A percentile compares a stretch with the other conserved stretches of the same genome.
Evolutionary conservation across 2,113 vertebrate genomes (phyloP).

Genomic region (Dasyprocta punctata): DNA sequence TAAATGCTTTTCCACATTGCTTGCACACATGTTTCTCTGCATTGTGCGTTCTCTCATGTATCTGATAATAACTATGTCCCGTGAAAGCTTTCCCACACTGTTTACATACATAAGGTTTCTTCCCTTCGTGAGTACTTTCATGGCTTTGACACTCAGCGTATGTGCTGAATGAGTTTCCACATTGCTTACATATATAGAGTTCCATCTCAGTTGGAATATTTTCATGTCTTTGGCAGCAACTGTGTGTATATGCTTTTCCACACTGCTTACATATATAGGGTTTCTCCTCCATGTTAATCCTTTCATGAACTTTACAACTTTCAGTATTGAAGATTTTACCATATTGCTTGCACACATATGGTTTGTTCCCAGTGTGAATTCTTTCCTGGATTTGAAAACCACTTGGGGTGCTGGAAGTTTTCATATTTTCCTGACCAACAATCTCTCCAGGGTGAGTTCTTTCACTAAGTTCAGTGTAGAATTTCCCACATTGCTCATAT

Average conservation of each 20-base stretch:
- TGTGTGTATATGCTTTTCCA: neutral
- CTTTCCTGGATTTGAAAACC: neutral
- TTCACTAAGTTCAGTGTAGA: neutral
- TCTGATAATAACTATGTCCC: neutral
- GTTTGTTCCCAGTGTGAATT: neutral
- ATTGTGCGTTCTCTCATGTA: neutral
- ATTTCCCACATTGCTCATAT: neutral
- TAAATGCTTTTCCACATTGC: no score
- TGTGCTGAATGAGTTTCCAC: neutral
- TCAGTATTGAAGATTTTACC: neutral
- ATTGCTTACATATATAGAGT: neutral
- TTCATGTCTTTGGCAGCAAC: neutral
- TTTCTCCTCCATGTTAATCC: neutral
- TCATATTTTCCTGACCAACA: neutral
- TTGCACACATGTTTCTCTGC: no score
- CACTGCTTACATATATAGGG: neutral
- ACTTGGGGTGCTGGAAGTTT: neutral
- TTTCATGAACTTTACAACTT: neutral
- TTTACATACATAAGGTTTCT: neutral
- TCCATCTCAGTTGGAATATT: neutral
- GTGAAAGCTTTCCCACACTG: neutral
- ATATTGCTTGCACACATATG: neutral
- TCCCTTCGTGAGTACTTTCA: neutral
- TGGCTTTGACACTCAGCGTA: neutral
- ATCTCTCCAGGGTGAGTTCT: neutral